Base-by-base conservation (phyloP, 2,113 vertebrate genomes). In the Caranx melampygus region DNA sequence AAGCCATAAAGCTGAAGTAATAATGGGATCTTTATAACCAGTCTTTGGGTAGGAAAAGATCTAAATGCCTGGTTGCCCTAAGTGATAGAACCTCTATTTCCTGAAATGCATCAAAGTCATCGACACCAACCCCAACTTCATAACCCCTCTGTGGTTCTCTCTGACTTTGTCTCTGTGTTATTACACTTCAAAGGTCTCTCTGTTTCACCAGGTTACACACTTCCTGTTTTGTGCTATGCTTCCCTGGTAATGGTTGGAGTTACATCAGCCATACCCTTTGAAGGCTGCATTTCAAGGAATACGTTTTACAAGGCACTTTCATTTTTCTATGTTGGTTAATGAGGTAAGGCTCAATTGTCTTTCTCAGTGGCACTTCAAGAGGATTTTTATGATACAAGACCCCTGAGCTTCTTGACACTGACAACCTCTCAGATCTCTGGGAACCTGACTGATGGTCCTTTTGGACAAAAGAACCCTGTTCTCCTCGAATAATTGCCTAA, bases 161-260 rank as follows among this genome's bases (percentile, higher is more conserved):
- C 44, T 66, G 54, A 54, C 61, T 60, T 54, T 35, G 8, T 8
- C 55, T 40, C 57, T 72, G n/a, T 49, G 18, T 67, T 20, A 57
- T 73, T 62, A 63, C 75, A 75, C 72, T 75, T 78, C 62, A 77
- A 83, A 73, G 26, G 37, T 51, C 2, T 13, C 37, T 61, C 15
- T 2, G 49, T 63, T 75, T 69, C 80, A 82, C 60, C n/a, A 67
- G 61, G 61, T 60, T 54, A 37, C 63, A 42, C 57, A 21, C 63
- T 72, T 72, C 47, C 57, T 74, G 49, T 69, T 58, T 35, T 63
- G 37, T 61, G 52, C 60, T 26, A 18, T 59, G 55, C 47, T 55
- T 62, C 64, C 13, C 33, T 21, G 69, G 49, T 75, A 51, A 75
- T 42, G 42, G 51, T 51, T 21, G 0, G 21, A 1, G 55, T 79